phyloP scores from a whole-genome alignment of 2,113 vertebrate species.

The Scopus umbretta region DNA sequence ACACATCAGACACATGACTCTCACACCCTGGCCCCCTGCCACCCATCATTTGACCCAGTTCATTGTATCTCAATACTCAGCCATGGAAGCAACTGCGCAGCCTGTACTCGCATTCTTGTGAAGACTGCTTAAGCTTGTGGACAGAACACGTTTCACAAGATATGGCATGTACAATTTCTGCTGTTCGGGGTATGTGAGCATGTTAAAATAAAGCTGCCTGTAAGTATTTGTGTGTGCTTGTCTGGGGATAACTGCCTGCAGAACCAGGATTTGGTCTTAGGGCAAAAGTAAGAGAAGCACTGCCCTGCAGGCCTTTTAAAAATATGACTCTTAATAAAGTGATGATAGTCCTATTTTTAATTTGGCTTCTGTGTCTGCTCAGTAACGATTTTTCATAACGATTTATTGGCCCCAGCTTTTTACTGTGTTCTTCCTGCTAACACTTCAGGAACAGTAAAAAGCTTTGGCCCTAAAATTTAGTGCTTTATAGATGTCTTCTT shows the following conservation, averaged over 20 bases:
- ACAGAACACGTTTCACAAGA: background rate
- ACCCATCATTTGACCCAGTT: background rate
- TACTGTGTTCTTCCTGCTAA: constrained; percentile 6
- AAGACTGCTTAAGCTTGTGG: background rate
- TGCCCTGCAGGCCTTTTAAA: background rate
- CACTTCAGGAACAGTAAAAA: background rate
- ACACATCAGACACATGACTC: background rate
- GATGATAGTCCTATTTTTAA: constrained; percentile 51
- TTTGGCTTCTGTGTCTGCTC: constrained; percentile 41
- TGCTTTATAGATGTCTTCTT: background rate
- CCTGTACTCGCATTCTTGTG: background rate
- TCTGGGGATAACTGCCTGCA: background rate
- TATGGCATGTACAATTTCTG: background rate
- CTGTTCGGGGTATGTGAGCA: background rate
- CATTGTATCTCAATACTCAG: background rate
- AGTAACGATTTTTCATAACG: constrained; percentile 4
- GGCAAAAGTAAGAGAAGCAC: background rate
- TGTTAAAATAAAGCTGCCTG: background rate
- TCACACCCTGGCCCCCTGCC: background rate
- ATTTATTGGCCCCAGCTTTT: constrained; percentile 18
- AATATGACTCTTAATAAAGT: constrained; percentile 24
- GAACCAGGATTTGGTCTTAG: background rate
- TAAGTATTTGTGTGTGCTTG: background rate
- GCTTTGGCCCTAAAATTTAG: constrained; percentile 18
- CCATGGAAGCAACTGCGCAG: background rate